Evolutionary conservation across 2,888 invertebrate species (phyloP).

Genomic region (Diachrysia chrysitis): DNA sequence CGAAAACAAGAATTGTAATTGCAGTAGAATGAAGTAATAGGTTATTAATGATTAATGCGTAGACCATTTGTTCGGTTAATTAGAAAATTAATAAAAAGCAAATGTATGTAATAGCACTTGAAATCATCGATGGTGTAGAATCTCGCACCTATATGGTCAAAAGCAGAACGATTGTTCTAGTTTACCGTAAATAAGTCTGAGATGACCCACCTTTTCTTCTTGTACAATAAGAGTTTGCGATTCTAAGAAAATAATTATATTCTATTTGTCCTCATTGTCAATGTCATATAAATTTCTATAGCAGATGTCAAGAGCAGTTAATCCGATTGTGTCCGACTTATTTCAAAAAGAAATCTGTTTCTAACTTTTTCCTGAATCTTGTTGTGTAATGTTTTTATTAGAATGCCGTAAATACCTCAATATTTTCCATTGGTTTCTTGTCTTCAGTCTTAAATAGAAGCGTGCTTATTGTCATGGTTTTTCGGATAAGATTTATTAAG

Average conservation of each 20-base stretch:
- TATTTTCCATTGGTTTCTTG: too few species aligned
- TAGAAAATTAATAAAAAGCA: not conserved
- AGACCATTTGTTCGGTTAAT: not conserved
- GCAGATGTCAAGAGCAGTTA: conserved; percentile 1
- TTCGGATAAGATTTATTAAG: too few species aligned
- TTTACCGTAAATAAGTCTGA: not conserved
- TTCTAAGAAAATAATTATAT: not conserved
- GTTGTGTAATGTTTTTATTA: not conserved
- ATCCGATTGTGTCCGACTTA: not conserved
- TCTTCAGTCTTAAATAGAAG: too few species aligned
- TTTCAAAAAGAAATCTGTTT: not conserved
- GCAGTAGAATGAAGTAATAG: not conserved
- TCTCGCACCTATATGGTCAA: not conserved
- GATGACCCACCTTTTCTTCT: not conserved
- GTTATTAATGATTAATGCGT: conserved; percentile 1
- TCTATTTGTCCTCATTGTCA: conserved; percentile 1
- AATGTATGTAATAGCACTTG: not conserved
- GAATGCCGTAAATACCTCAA: too few species aligned
- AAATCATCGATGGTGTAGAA: not conserved
- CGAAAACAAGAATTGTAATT: conserved; percentile 3
- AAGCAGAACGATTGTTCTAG: not conserved
- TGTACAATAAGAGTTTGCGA: not conserved
- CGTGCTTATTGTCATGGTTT: too few species aligned
- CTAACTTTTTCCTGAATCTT: too few species aligned
- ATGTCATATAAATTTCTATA: not conserved